Percentiles rank a stretch among this genome's conserved stretches.
These are phyloP conservation scores for Urocitellus parryii DNA, from an alignment of 2,113 vertebrate genomes.

Conservation along the genomic window DNA sequence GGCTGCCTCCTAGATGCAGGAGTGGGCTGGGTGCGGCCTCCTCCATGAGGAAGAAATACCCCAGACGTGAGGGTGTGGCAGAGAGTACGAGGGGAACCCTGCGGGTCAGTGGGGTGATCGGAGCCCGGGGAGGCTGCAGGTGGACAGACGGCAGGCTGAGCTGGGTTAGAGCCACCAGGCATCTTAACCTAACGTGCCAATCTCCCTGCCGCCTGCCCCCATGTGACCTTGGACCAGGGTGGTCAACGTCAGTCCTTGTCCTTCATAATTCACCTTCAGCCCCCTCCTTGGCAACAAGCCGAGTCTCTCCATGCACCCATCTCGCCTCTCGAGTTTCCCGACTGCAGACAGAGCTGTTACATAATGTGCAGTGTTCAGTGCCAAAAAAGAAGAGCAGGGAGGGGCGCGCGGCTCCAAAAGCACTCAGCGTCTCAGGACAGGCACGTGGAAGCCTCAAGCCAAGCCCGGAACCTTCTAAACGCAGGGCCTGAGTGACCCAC, in stretches of 20 bases:
- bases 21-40: not conserved
- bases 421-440: not conserved
- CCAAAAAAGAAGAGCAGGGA: not conserved
- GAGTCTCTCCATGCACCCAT: not conserved
- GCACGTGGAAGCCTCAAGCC: fast-evolving
- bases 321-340: not conserved
- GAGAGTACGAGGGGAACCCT: fast-evolving
- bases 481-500: fast-evolving
- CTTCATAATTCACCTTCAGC: not conserved
- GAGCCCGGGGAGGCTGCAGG: too few relatives aligned
- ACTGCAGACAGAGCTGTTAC: not conserved
- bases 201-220: too few relatives aligned
- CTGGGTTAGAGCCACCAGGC: not conserved
- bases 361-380: fast-evolving
- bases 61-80: too few relatives aligned
- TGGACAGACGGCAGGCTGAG: not conserved
- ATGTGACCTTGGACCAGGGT: not conserved
- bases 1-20: not conserved
- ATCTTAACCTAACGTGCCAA: not conserved
- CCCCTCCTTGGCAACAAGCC: not conserved
- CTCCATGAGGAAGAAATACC: not conserved
- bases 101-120: too few relatives aligned
- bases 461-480: too few relatives aligned
- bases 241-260: not conserved
- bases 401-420: not conserved